phyloP scores from a whole-genome alignment of 2,888 invertebrate species.

The Drosophila niveifrons region DNA sequence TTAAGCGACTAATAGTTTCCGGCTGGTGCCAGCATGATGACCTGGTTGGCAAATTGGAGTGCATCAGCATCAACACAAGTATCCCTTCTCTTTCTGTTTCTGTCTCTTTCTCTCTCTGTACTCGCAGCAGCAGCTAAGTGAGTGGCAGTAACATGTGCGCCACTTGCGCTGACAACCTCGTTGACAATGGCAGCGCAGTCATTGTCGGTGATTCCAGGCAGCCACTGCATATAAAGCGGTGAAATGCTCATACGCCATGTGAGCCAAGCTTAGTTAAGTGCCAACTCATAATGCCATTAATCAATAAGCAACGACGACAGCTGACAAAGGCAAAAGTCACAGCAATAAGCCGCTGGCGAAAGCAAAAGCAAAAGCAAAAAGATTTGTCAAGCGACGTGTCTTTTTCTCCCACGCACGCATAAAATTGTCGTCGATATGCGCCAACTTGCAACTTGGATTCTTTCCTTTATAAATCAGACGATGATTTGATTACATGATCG shows the following conservation, averaged over 20 bases:
- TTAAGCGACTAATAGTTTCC: constrained; percentile 31
- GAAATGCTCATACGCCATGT: constrained; percentile 56
- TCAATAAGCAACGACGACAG: constrained; percentile 46
- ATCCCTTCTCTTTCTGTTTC: neutral
- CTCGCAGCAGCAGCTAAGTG: constrained; percentile 19
- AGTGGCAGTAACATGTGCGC: constrained; percentile 35
- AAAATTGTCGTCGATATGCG: constrained; percentile 16
- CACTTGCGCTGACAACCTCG: constrained; percentile 45
- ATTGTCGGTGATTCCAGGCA: constrained; percentile 21
- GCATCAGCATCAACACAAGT: constrained; percentile 32
- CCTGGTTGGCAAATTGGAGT: constrained; percentile 44
- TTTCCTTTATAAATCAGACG: constrained; percentile 35
- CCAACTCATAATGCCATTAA: constrained; percentile 56
- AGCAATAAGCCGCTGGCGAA: constrained; percentile 16
- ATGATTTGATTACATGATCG: constrained; percentile 62
- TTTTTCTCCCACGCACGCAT: neutral
- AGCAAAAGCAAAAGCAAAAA: constrained; percentile 32
- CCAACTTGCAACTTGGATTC: constrained; percentile 36
- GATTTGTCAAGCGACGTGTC: constrained; percentile 49
- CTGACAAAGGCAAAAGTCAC: constrained; percentile 45
- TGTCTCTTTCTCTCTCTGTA: neutral
- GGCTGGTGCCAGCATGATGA: constrained; percentile 13
- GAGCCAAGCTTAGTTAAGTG: constrained; percentile 30
- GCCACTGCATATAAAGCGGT: constrained; percentile 39
- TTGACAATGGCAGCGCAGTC: constrained; percentile 26